Evolutionary conservation across 2,797 vertebrate species (phyloP), one percentile per base, ranked within the genome.

Genomic region (Delichon dasypus): DNA sequence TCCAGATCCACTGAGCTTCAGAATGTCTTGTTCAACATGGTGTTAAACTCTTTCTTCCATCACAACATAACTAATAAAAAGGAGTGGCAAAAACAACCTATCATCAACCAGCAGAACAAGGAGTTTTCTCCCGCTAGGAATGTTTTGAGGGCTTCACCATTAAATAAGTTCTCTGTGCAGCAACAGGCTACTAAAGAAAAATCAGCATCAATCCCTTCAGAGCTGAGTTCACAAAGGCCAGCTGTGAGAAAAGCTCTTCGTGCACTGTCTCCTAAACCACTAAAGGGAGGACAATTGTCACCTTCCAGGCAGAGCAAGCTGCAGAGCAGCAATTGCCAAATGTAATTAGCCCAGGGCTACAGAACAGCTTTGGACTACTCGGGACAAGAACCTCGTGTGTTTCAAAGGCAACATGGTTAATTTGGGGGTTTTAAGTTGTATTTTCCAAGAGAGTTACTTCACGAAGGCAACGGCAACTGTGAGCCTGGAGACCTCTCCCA

Each of bases 401-500:
- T 76, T 50, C 48, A 47, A 45, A 62, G 13, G n/a, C 0, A 0
- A 51, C 9, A 3, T 3, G 8, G 29, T 15, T 40, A 14, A 2
- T 38, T 11, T 30, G 15, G 57, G 4, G 5, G 12, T n/a, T 40
- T 40, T 1, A 25, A 40, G 10, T 30, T 67, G n/a, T 3, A 4
- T 11, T 85, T 55, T 61, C 82, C n/a, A 3, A 3, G 7, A 14
- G 10, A 44, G 12, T 14, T 54, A 36, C 10, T 61, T 42, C 34
- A 36, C 1, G 0, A 67, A 65, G 20, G 3, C 18, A 66, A 68
- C 0, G 0, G 29, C 32, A 83, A 36, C 27, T 34, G 51, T 15
- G 9, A 81, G 30, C 15, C 16, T 5, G 0, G 27, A 81, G 30
- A 58, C 13, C 1, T 15, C 17, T 66, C 87, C 70, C 25, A 44